Base-by-base conservation (phyloP, 2,113 vertebrate species). In the Actinemys pallida region DNA sequence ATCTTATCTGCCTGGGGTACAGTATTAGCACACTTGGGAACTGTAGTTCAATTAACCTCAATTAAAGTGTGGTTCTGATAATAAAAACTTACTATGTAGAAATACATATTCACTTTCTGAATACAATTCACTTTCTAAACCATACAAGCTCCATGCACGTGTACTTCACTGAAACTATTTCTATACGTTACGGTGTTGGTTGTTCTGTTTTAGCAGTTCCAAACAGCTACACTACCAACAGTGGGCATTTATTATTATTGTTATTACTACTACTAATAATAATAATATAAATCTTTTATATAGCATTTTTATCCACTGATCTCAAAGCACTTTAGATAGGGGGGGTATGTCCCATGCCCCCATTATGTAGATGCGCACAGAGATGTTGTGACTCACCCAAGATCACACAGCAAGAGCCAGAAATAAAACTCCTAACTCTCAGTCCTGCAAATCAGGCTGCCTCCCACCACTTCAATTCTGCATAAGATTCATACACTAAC, bases 1-100 rank as follows among this genome's bases (percentile, higher is more conserved):
- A 39, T 10, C 35, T 22, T 0, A 87, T 86, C 85, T 93, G 65
- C 76, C 90, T 81, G 31, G 9, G 1, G 65, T 72, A 39, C 35
- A 22, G 20, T 90, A 82, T 92, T 86, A 93, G 39, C 16, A 50
- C 22, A n/a, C 88, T 93, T 83, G 56, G 54, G 94, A 94, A 91
- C 29, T 4, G 22, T 49, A 50, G 45, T 72, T 39, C 65, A 69
- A 87, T 83, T 91, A 81, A 69, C 25, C 35, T 90, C 4, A 2
- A 3, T 75, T 13, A 56, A 85, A 89, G 82, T n/a, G 1, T 89
- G 59, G 81, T 54, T 65, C 42, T 79, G 16, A n/a, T 59, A 54
- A 85, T 45, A 95, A 91, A 95, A 81, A 6, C 24, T 42, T 45
- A 78, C 27, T 13, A 35, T 0, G 19, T 9, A 35, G 39, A 92